Conservation (phyloP, 2,888 invertebrate species). For the Dryobotodes eremita region DNA sequence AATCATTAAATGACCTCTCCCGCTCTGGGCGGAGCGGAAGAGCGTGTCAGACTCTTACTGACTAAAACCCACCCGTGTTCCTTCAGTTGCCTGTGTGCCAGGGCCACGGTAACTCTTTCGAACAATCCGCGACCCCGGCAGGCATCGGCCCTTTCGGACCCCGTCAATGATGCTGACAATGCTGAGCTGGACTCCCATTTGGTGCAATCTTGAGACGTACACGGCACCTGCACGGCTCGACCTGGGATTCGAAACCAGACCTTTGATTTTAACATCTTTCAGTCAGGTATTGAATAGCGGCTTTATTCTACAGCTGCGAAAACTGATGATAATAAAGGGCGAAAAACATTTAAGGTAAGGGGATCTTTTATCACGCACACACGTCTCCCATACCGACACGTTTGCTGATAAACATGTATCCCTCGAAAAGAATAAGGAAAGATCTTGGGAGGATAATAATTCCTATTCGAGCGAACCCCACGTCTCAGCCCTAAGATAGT, state of each 20-base stretch:
- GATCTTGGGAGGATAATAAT: slow-evolving; percentile 52
- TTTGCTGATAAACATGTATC: slow-evolving; percentile 39
- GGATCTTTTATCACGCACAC: slow-evolving; percentile 32
- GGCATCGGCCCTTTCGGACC: too few species aligned
- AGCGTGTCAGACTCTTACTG: too few species aligned
- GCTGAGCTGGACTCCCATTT: too few species aligned
- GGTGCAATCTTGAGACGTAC: too few species aligned
- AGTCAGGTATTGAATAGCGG: not conserved
- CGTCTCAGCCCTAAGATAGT: slow-evolving; percentile 22
- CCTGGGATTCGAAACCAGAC: not conserved
- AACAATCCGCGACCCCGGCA: too few species aligned
- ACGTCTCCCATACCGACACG: slow-evolving; percentile 31
- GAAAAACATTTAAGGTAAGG: slow-evolving; percentile 15
- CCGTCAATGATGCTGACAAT: too few species aligned
- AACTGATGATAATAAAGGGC: not conserved
- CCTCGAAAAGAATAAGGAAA: slow-evolving; percentile 30
- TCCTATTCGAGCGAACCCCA: slow-evolving; percentile 9
- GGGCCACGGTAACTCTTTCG: too few species aligned
- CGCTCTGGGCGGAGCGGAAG: too few species aligned
- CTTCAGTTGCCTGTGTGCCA: too few species aligned
- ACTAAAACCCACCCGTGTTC: too few species aligned
- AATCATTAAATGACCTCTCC: too few species aligned
- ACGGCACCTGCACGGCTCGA: too few species aligned
- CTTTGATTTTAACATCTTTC: not conserved
- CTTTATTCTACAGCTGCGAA: not conserved